A percentile compares a stretch with the other conserved stretches of the same genome.
These are phyloP conservation scores for Pangasius krempfi DNA, from an alignment of 2,797 vertebrate species.

Conservation along the genomic window DNA sequence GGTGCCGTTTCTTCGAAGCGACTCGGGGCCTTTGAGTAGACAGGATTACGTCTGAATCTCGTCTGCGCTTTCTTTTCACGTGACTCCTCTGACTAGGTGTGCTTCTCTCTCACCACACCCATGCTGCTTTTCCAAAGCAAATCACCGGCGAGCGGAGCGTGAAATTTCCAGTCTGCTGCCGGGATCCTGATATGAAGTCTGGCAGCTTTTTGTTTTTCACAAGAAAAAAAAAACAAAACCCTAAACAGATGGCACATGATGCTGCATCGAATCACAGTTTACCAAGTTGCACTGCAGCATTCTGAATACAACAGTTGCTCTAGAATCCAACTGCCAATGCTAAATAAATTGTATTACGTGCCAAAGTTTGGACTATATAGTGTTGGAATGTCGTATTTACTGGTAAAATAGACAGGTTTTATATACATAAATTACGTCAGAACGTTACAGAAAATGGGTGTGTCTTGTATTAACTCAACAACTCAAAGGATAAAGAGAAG, in stretches of 20 bases:
- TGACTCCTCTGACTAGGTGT: neutral
- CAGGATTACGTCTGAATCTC: neutral
- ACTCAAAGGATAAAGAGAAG: neutral
- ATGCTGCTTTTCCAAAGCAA: slow-evolving; percentile 7
- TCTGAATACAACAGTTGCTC: slow-evolving; percentile 30
- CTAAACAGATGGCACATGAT: slow-evolving; percentile 34
- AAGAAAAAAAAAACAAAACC: neutral
- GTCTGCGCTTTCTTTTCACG: neutral
- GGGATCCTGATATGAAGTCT: slow-evolving; percentile 27
- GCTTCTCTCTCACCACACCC: slow-evolving; percentile 23
- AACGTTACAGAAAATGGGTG: neutral
- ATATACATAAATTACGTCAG: neutral
- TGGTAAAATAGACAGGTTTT: neutral
- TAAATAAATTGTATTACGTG: slow-evolving; percentile 5
- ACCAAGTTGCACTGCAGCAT: slow-evolving; percentile 10
- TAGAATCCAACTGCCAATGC: neutral
- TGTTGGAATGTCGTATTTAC: neutral
- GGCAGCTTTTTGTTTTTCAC: slow-evolving; percentile 40
- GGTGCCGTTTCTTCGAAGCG: neutral
- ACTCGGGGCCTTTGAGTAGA: neutral
- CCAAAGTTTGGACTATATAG: neutral
- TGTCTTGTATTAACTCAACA: neutral
- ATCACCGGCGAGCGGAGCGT: slow-evolving; percentile 4
- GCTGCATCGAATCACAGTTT: slow-evolving; percentile 39
- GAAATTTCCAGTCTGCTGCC: slow-evolving; percentile 26